A percentile compares a stretch with the other conserved stretches of the same genome.
Conservation (phyloP, 2,113 vertebrate species). For the Genyomyrus donnyi region DNA sequence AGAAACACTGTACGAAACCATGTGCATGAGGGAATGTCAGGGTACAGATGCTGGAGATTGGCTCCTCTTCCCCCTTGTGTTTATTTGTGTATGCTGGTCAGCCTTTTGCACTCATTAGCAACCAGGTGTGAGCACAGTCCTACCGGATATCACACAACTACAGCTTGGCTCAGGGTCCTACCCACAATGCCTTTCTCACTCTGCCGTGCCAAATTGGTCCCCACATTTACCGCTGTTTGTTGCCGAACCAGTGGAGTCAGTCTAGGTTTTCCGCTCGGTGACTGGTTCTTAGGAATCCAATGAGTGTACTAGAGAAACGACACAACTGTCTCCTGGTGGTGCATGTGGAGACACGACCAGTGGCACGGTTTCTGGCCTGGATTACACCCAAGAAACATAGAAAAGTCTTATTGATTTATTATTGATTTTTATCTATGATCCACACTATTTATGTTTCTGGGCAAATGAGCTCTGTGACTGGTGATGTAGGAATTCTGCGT, state of each 20-base stretch:
- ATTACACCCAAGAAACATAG: background rate
- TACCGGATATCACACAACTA: background rate
- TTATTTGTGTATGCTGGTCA: background rate
- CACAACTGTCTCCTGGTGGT: background rate
- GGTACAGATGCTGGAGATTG: background rate
- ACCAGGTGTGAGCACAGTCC: background rate
- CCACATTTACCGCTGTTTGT: background rate
- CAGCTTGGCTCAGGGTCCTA: background rate
- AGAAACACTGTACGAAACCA: background rate
- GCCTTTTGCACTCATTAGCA: background rate
- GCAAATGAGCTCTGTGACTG: background rate
- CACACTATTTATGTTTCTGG: background rate
- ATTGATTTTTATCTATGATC: background rate
- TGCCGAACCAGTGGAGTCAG: background rate
- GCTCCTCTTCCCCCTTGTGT: background rate
- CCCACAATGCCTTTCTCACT: background rate
- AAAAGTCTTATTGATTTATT: background rate
- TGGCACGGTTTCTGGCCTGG: background rate
- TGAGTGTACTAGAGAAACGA: background rate
- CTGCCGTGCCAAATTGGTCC: background rate
- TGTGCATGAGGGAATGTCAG: background rate
- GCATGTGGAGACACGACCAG: background rate
- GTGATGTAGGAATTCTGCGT: background rate
- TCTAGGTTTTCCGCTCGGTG: background rate
- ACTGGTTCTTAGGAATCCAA: background rate